These are phyloP conservation scores for Exephanes ischioxanthus DNA, from an alignment of 2,888 invertebrate genomes.

Conservation along the genomic window DNA sequence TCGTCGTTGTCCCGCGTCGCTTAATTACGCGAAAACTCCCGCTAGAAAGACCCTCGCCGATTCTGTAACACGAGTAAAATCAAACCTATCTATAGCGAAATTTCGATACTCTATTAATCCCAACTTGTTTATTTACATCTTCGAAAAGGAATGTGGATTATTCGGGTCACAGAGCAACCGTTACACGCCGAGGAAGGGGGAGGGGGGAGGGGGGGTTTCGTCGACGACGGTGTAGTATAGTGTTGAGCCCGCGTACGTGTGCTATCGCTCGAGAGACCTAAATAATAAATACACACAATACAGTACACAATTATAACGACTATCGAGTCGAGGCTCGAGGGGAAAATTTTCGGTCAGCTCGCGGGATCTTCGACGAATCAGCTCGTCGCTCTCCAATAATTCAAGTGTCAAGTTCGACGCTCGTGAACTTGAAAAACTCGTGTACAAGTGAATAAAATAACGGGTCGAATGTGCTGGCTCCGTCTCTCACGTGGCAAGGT, in stretches of 20 bases:
- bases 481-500: constrained; percentile 18
- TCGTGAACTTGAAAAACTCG: constrained; percentile 59
- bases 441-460: constrained; percentile 12
- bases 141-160: constrained; percentile 60
- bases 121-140: constrained; percentile 62
- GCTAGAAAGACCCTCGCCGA: not conserved
- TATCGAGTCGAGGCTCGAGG: not conserved
- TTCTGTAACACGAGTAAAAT: not conserved
- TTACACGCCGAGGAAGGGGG: constrained; percentile 28
- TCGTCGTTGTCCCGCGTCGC: not conserved
- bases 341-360: not conserved
- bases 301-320: not conserved
- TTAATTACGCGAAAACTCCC: not conserved
- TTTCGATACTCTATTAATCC: constrained; percentile 5
- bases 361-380: not conserved
- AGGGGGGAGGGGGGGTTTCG: not conserved
- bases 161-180: constrained; percentile 62
- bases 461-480: constrained; percentile 48
- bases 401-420: constrained; percentile 65
- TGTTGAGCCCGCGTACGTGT: constrained; percentile 2
- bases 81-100: not conserved
- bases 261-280: constrained; percentile 27
- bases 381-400: constrained; percentile 19
- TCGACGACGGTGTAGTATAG: not conserved
- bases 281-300: constrained; percentile 30